These are phyloP conservation scores for Zosterops borbonicus DNA, from an alignment of 2,113 vertebrate species.

Conservation along the genomic window DNA sequence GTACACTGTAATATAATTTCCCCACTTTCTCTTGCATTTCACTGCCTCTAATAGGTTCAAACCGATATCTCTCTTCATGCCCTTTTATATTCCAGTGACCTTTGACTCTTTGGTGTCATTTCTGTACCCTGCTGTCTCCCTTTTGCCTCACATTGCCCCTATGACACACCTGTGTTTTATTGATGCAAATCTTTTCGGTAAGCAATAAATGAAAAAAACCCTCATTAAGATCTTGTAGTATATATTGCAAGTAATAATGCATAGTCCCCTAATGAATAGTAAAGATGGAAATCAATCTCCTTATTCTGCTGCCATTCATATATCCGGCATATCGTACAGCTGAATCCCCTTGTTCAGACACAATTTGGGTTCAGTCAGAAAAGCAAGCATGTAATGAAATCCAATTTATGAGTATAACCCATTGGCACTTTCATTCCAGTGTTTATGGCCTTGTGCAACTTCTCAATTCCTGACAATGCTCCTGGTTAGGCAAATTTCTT, in stretches of 20 bases:
- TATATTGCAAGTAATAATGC: slow-evolving; percentile 73
- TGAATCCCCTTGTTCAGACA: slow-evolving; percentile 32
- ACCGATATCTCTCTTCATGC: neutral
- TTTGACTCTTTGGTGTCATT: neutral
- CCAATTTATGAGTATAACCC: neutral
- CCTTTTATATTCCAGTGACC: slow-evolving; percentile 2
- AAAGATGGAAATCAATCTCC: slow-evolving; percentile 73
- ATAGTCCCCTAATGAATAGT: slow-evolving; percentile 70
- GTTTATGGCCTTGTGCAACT: neutral
- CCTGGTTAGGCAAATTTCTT: neutral
- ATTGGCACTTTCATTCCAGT: neutral
- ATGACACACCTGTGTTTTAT: neutral
- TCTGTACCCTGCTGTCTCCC: neutral
- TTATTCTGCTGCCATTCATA: slow-evolving; percentile 46
- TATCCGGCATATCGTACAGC: slow-evolving; percentile 37
- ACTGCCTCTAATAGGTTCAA: slow-evolving; percentile 20
- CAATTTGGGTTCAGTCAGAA: slow-evolving; percentile 56
- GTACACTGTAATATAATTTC: slow-evolving; percentile 68
- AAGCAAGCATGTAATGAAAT: neutral
- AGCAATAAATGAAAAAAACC: slow-evolving; percentile 57
- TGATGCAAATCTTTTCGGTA: slow-evolving; percentile 16
- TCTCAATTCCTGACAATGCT: neutral
- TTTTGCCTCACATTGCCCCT: neutral
- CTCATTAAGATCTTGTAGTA: slow-evolving; percentile 63
- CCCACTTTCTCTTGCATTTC: slow-evolving; percentile 56